Conservation (phyloP, 2,888 invertebrate species). For the Molanna angustata region DNA sequence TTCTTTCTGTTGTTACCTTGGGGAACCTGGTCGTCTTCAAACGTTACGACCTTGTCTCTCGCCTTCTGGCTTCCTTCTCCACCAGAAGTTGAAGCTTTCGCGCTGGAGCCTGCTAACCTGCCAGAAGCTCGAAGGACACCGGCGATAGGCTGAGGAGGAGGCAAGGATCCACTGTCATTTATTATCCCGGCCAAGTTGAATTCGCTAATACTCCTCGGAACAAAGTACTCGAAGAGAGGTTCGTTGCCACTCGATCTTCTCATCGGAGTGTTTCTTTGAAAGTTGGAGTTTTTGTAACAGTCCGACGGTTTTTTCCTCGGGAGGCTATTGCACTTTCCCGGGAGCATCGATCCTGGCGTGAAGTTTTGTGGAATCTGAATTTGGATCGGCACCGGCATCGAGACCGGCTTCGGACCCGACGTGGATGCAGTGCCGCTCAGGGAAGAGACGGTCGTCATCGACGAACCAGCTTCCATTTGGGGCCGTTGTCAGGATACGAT, state of each 20-base stretch:
- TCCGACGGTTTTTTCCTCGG: conserved; percentile 50
- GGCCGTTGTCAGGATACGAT: conserved; percentile 59
- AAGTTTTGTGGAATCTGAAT: conserved; percentile 31
- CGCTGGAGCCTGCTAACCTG: conserved; percentile 37
- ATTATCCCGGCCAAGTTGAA: conserved; percentile 71
- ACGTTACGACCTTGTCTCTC: conserved; percentile 77
- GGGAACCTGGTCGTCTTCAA: conserved; percentile 67
- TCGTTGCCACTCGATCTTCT: conserved; percentile 63
- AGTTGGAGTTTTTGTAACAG: conserved; percentile 46
- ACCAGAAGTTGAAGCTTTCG: conserved; percentile 38
- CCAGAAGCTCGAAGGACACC: conserved; percentile 34
- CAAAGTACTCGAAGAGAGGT: conserved; percentile 75
- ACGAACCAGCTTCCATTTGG: conserved; percentile 38
- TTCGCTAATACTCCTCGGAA: conserved; percentile 80
- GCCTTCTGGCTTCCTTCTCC: conserved; percentile 47
- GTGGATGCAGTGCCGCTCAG: conserved; percentile 22
- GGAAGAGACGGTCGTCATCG: conserved; percentile 26
- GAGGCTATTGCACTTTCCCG: conserved; percentile 56
- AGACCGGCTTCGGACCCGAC: conserved; percentile 22
- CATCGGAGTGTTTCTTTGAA: conserved; percentile 64
- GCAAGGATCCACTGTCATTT: conserved; percentile 53
- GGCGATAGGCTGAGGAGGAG: conserved; percentile 42
- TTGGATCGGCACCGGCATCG: conserved; percentile 27
- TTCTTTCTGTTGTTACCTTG: conserved; percentile 43
- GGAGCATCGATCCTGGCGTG: conserved; percentile 35